phyloP scores from a whole-genome alignment of 1,140 invertebrate genomes.

The Samia ricini region DNA sequence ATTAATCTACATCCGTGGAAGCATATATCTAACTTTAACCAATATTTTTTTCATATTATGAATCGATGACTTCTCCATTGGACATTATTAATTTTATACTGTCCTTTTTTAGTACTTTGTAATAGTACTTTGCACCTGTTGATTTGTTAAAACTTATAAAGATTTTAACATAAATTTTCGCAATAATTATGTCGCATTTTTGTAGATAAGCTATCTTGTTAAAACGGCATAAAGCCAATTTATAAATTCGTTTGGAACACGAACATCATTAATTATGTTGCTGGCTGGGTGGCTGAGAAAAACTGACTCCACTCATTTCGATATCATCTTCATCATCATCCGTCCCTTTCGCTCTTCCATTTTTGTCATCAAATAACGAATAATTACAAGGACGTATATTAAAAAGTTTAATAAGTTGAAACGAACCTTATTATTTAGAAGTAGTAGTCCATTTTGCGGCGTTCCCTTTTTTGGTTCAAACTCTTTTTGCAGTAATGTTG shows the following conservation, averaged over 20 bases:
- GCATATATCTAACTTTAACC: neutral
- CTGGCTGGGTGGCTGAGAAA: conserved; percentile 76
- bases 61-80: neutral
- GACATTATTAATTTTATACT: neutral
- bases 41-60: neutral
- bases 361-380: conserved; percentile 18
- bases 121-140: neutral
- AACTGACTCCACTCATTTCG: conserved; percentile 74
- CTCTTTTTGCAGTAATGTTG: conserved; percentile 23
- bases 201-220: conserved; percentile 27
- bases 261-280: conserved; percentile 76
- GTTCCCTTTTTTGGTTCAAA: conserved; percentile 14
- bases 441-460: conserved; percentile 29
- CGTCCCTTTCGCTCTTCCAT: conserved; percentile 48
- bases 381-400: conserved; percentile 14
- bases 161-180: neutral
- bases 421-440: conserved; percentile 13
- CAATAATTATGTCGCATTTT: conserved; percentile 9
- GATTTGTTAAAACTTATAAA: neutral
- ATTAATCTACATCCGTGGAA: no score
- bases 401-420: neutral
- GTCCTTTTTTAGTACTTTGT: neutral
- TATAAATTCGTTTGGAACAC: conserved; percentile 74
- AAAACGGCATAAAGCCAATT: conserved; percentile 70
- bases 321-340: conserved; percentile 64